Evolutionary conservation across 2,888 invertebrate species (phyloP), one percentile per base, ranked within the genome.

Genomic region (Phlogophora meticulosa): DNA sequence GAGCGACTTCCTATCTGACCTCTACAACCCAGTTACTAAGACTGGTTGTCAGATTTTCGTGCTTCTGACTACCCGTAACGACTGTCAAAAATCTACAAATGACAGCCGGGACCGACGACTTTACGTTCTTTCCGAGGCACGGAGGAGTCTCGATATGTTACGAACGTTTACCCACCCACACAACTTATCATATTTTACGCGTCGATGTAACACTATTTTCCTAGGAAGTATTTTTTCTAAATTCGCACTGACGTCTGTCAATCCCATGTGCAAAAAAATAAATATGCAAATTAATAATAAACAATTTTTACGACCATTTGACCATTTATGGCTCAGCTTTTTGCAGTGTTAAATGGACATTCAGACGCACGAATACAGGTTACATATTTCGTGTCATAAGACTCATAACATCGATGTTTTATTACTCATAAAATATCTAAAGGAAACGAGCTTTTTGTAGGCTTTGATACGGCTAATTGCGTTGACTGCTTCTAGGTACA

Each of bases 221-320:
- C 5, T 9, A 32, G 13, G 1, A 28, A 1, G 1, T 22, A 1
- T 65, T 49, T 51, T 72, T 42, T 20, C 5, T 22, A 7, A 9
- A 38, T n/a, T 10, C 24, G 5, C 38, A 24, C 2, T 75, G 36
- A 75, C 58, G 51, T 55, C 13, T 10, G 7, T 7, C 4, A 20
- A 20, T 22, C 15, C 20, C 28, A 42, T 24, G 34, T 10, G 28
- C 11, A 28, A 28, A 28, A 28, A 4, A 28, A 4, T 28, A 28
- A 28, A 67, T 34, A 34, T 76, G 72, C 22, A 49, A 72, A 70
- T 56, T 70, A 46, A 61, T 70, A 49, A 43, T 52, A 56, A 7
- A n/a, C 42, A 43, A 40, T 1, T 74, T 72, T 77, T 64, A 74
- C 24, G 51, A 65, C 42, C 7, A 17, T 72, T 43, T 53, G 20